These are phyloP conservation scores for Hipposideros armiger DNA, from an alignment of 2,113 vertebrate species.

Conservation along the genomic window DNA sequence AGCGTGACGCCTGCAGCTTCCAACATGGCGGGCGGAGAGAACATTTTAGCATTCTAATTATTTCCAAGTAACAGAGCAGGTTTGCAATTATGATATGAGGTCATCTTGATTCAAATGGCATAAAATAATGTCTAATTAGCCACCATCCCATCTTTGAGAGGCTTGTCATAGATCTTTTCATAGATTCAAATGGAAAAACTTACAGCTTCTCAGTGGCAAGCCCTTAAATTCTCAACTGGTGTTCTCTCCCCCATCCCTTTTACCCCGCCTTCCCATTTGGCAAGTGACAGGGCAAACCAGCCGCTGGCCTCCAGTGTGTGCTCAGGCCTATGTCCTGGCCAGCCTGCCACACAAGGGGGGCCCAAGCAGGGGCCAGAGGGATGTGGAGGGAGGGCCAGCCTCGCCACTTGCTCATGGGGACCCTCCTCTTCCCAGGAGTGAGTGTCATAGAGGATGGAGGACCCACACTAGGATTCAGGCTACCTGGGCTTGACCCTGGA, in stretches of 20 bases:
- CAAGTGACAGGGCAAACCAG: conserved; percentile 74
- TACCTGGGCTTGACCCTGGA: background rate
- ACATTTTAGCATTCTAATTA: conserved; percentile 72
- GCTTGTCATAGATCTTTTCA: conserved; percentile 71
- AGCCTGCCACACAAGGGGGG: background rate
- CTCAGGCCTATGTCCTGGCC: background rate
- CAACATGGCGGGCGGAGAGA: conserved; percentile 55
- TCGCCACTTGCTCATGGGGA: background rate
- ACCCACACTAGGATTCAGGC: background rate
- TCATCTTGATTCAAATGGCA: conserved; percentile 80
- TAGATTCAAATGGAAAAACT: conserved; percentile 11
- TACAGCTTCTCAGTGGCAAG: conserved; percentile 19
- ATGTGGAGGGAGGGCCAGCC: background rate
- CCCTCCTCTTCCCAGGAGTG: background rate
- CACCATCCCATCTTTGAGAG: conserved; percentile 75
- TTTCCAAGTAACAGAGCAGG: conserved; percentile 82
- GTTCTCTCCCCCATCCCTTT: conserved; percentile 71
- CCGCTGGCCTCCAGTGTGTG: background rate
- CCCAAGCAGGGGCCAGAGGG: background rate
- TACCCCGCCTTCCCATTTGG: conserved; percentile 65
- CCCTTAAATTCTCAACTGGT: conserved; percentile 70
- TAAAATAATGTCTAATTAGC: conserved; percentile 82
- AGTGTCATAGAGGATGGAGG: background rate
- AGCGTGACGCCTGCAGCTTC: conserved; percentile 56
- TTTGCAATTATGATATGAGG: conserved; percentile 83